Evolutionary conservation across 2,113 vertebrate genomes (phyloP), one percentile per base, ranked within the genome.

Genomic region (Vimba vimba): DNA sequence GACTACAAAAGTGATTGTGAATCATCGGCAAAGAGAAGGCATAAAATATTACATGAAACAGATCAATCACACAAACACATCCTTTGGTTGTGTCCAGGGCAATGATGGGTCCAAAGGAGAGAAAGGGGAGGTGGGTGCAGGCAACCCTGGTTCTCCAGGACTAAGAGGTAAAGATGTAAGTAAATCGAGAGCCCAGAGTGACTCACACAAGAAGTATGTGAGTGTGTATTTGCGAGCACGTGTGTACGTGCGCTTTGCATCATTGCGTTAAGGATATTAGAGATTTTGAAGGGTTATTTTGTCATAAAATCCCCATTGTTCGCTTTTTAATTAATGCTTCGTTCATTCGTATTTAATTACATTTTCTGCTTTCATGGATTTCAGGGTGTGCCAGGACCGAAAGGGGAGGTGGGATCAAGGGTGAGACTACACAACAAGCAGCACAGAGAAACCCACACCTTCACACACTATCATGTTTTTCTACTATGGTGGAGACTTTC

Each of bases 81-180:
- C 3, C 4, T 43, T 15, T 69, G 3, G 45, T 43, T 82, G 86
- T 92, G 84, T 90, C 77, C 84, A 97, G 97, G 97, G 97, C 3
- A 94, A 93, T 21, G 91, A 90, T 62, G 96, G 96, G 36, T 88
- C 4, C 6, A 96, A 95, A 89, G 97, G 97, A 10, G 93, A 95
- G 7, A 95, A 94, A 77, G 97, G 97, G 12, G 90, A 88, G 39
- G 33, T 88, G 64, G 96, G 96, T 74, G 82, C 93, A 23, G 96
- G 95, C 88, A 94, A 93, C 89, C 87, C 94, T 87, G 96, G 96
- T 89, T 79, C 93, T 87, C 87, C 94, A 4, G 96, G 97, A 93
- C 94, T 97, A 95, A 97, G 95, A 96, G 97, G 96, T 96, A 96
- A 97, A 96, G 97, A 97, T 95, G 97, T 97, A 96, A 97, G 97